Conservation (phyloP, 2,797 vertebrate genomes). For the Lates japonicus region DNA sequence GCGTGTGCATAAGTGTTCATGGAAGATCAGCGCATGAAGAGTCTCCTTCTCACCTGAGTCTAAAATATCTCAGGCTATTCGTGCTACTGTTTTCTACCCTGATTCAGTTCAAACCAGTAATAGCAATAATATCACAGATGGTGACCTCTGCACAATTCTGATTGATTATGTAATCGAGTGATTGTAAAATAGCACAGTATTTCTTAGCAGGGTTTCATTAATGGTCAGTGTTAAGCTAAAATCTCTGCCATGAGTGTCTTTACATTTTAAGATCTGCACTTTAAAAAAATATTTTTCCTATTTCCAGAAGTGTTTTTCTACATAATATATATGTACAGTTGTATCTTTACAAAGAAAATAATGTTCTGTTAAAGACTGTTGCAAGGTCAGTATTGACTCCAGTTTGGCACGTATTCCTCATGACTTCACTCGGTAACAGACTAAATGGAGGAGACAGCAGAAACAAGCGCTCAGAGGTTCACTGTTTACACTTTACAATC, state of each 20-base stretch:
- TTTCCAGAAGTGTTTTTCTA: constrained; percentile 72
- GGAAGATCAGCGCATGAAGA: constrained; percentile 70
- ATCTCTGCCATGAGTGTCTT: constrained; percentile 49
- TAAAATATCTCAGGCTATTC: constrained; percentile 36
- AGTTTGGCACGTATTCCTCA: constrained; percentile 78
- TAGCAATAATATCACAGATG: constrained; percentile 20
- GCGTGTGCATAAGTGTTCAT: constrained; percentile 78
- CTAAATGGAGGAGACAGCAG: constrained; percentile 37
- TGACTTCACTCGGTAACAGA: constrained; percentile 45
- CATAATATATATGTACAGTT: constrained; percentile 77
- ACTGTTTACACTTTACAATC: constrained; percentile 10
- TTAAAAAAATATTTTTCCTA: constrained; percentile 84
- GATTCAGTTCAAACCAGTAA: constrained; percentile 45
- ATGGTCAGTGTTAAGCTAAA: constrained; percentile 39
- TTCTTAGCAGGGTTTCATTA: constrained; percentile 37
- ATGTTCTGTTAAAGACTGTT: constrained; percentile 62
- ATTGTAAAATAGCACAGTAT: constrained; percentile 73
- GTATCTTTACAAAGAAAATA: constrained; percentile 72
- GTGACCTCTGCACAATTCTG: constrained; percentile 21
- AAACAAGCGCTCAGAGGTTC: constrained; percentile 19
- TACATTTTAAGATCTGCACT: constrained; percentile 62
- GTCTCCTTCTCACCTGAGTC: constrained; percentile 21
- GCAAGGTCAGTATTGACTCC: constrained; percentile 54
- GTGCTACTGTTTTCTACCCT: constrained; percentile 27
- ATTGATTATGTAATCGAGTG: constrained; percentile 48